phyloP scores from a whole-genome alignment of 1,140 invertebrate species.

The Anastrepha ludens region DNA sequence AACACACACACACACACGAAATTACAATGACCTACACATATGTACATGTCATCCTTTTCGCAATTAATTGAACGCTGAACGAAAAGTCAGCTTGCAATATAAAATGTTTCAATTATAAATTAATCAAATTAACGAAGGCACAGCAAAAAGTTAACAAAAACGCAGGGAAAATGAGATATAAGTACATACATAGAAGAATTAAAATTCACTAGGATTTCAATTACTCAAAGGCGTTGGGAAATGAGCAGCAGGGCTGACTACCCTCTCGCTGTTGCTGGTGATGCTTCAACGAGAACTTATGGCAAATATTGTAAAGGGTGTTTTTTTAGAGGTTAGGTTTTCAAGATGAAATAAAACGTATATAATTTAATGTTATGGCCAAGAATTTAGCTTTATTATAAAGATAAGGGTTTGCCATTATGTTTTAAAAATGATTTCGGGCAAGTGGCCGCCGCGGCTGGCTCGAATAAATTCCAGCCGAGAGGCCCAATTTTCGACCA shows the following conservation, averaged over 20 bases:
- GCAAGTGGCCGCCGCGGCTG: too few relatives aligned
- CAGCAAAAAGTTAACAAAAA: background rate
- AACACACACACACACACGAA: background rate
- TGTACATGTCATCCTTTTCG: background rate
- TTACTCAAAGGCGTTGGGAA: background rate
- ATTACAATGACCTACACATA: background rate
- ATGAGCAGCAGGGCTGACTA: background rate
- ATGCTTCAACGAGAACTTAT: too few relatives aligned
- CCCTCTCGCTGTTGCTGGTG: background rate
- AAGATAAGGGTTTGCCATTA: too few relatives aligned
- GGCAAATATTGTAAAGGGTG: too few relatives aligned
- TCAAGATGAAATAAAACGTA: too few relatives aligned
- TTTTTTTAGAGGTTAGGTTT: too few relatives aligned
- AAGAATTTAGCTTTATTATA: too few relatives aligned
- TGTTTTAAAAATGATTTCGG: too few relatives aligned
- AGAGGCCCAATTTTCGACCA: too few relatives aligned
- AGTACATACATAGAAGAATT: background rate
- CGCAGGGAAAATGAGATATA: too few relatives aligned
- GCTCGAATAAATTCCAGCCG: too few relatives aligned
- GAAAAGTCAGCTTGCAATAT: slow-evolving; percentile 9
- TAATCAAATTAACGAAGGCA: slow-evolving; percentile 15
- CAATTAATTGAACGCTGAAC: slow-evolving; percentile 11
- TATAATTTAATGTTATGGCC: too few relatives aligned
- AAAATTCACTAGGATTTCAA: background rate
- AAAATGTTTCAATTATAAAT: slow-evolving; percentile 39